A percentile compares a stretch with the other conserved stretches of the same genome.
phyloP scores from a whole-genome alignment of 2,888 invertebrate species.

The Cryptocephalus moraei region DNA sequence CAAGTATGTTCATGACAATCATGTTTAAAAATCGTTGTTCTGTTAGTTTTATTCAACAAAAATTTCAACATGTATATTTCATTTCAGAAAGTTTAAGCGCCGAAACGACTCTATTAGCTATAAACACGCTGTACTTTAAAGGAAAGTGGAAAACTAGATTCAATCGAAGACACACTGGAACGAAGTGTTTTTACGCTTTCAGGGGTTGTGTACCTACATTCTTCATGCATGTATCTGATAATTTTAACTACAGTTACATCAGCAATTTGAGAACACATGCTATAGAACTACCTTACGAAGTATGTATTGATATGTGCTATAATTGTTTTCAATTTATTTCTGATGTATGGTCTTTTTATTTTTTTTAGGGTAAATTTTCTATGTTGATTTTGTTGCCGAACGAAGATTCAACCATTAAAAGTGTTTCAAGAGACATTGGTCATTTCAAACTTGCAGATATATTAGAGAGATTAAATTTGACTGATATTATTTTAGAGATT shows the following conservation, averaged over 20 bases:
- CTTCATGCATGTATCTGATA: conserved; percentile 59
- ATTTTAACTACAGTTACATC: conserved; percentile 51
- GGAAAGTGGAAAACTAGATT: conserved; percentile 67
- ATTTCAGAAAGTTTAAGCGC: conserved; percentile 41
- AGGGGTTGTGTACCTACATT: conserved; percentile 49
- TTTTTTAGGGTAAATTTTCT: conserved; percentile 12
- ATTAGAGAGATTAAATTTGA: conserved; percentile 36
- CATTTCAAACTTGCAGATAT: conserved; percentile 44
- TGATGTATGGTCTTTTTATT: background rate
- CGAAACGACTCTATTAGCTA: conserved; percentile 54
- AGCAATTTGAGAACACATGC: conserved; percentile 56
- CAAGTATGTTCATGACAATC: too few relatives aligned
- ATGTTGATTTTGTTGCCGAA: conserved; percentile 44
- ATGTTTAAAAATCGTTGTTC: too few relatives aligned
- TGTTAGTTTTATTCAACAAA: too few relatives aligned
- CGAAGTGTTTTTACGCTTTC: conserved; percentile 53
- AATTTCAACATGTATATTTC: background rate
- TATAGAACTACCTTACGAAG: conserved; percentile 65
- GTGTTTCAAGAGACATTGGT: conserved; percentile 47
- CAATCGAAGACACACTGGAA: conserved; percentile 40
- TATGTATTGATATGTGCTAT: conserved; percentile 40
- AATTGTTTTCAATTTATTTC: too few relatives aligned
- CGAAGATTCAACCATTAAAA: conserved; percentile 39
- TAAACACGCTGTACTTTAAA: conserved; percentile 70
- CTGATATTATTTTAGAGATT: conserved; percentile 45